Evolutionary conservation across 2,797 vertebrate genomes (phyloP), one percentile per base, ranked within the genome.

Genomic region (Sandelia bainsii): DNA sequence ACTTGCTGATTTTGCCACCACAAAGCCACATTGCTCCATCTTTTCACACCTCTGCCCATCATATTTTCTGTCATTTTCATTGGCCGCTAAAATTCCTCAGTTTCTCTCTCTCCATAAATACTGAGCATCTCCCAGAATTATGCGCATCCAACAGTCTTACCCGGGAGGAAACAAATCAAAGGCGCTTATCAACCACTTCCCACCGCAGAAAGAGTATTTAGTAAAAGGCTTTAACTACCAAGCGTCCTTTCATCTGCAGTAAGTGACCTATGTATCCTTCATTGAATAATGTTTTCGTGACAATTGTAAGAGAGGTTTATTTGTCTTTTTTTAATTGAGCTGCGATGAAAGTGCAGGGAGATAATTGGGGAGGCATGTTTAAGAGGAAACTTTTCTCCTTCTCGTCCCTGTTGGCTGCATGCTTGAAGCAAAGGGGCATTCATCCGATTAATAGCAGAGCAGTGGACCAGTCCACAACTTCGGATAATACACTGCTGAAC

Each of bases 301-400:
- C 37, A 10, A 34, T 8, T 34, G 39, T 13, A 14, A 40, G 39
- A 45, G 5, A 44, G 9, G 23, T 12, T 19, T 2, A 19, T 50
- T 25, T 23, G 34, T 19, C 2, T 46, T 49, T 10, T 8, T 8
- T 22, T 19, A 25, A 57, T 34, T 37, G 19, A 50, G 50, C 39
- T 7, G 62, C 59, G 68, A 57, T 60, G 70, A 65, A 83, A 63
- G 72, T 46, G 56, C 42, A 68, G 83, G 78, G 61, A 72, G 66
- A 56, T 93, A 93, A 94, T 93, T 92, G 91, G 83, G 89, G 76
- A 88, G 93, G 84, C 86, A 89, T 89, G 79, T 81, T 68, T 53
- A 13, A 71, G n/a, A 52, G 45, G 73, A 74, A 88, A 86, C 77
- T 83, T 84, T 62, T 82, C 70, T 42, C 62, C 57, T 52, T 40